Conservation (phyloP, 2,797 vertebrate species). For the Hapalemur alaotrensis region DNA sequence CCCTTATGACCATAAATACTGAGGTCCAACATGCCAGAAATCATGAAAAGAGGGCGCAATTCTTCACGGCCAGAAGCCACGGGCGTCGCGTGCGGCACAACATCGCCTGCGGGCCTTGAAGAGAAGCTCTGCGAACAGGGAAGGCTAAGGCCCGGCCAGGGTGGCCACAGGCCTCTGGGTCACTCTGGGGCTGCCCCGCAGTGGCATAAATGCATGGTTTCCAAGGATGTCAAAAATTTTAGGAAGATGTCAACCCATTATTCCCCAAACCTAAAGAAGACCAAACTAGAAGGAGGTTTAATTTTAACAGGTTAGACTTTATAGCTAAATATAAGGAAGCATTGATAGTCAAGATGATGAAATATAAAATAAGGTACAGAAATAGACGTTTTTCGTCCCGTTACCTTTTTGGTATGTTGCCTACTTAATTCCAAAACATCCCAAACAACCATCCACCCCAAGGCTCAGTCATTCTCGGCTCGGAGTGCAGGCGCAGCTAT, state of each 20-base stretch:
- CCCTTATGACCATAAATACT: background rate
- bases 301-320: background rate
- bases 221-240: background rate
- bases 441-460: background rate
- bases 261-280: background rate
- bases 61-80: background rate
- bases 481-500: no score
- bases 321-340: background rate
- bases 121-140: background rate
- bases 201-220: background rate
- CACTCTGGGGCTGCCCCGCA: background rate
- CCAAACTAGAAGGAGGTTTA: background rate
- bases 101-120: background rate
- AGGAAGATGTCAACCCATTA: background rate
- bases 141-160: background rate
- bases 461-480: background rate
- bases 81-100: background rate
- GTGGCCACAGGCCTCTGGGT: background rate
- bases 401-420: background rate
- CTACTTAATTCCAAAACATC: background rate
- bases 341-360: rapidly evolving
- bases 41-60: background rate
- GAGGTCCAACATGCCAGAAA: background rate
- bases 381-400: background rate
- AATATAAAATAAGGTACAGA: background rate